Evolutionary conservation across 2,797 vertebrate species (phyloP).

Genomic region (Enteromius paludinosus): DNA sequence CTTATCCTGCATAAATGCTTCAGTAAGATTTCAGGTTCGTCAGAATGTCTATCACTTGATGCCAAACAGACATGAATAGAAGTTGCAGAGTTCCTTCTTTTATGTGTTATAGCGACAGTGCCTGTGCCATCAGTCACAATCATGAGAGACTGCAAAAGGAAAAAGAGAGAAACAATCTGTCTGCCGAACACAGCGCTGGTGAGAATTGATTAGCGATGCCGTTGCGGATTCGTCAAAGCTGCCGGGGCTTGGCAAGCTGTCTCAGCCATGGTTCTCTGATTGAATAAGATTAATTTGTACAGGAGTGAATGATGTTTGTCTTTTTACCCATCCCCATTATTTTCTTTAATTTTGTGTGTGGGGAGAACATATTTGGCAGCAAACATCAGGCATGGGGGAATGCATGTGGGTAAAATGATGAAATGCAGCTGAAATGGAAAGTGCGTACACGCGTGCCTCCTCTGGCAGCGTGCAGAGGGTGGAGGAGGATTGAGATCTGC

Average conservation of each 20-base stretch:
- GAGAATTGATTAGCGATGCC: constrained; percentile 56
- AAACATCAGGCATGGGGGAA: constrained; percentile 23
- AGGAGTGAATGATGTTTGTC: constrained; percentile 52
- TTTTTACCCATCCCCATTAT: constrained; percentile 16
- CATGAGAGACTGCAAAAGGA: constrained; percentile 18
- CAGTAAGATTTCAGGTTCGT: neutral
- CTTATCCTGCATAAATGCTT: neutral
- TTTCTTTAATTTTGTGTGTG: constrained; percentile 8
- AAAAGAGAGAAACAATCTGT: constrained; percentile 30
- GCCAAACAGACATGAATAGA: neutral
- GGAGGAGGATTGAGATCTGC: constrained; percentile 4
- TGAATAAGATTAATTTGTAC: constrained; percentile 64
- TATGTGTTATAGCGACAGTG: neutral
- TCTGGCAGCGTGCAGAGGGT: neutral
- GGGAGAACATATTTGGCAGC: constrained; percentile 31
- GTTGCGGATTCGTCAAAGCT: constrained; percentile 46
- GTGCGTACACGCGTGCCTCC: constrained; percentile 2
- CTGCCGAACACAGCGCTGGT: constrained; percentile 36
- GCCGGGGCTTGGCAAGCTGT: constrained; percentile 47
- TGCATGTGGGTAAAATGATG: constrained; percentile 40
- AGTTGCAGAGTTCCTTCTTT: neutral
- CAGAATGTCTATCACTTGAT: neutral
- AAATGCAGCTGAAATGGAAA: constrained; percentile 52
- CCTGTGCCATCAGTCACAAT: constrained; percentile 19
- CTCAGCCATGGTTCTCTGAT: constrained; percentile 58